A percentile compares a stretch with the other conserved stretches of the same genome.
Conservation (phyloP, 2,113 vertebrate genomes). For the Melanocharis versteri region DNA sequence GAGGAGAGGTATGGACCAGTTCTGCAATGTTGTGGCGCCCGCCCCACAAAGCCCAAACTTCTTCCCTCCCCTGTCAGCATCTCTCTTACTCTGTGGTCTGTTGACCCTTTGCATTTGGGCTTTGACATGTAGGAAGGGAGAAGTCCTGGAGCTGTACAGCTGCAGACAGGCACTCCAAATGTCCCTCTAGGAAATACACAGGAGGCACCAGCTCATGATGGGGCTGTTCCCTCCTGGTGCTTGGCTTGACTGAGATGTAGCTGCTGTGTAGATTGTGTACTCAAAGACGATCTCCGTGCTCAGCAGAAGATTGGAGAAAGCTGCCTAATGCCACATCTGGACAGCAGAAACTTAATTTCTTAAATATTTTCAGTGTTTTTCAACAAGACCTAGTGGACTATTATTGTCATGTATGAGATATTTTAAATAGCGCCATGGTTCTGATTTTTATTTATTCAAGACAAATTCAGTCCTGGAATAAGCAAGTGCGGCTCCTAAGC, state of each 20-base stretch:
- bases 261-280: not conserved
- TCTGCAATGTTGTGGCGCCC: not conserved
- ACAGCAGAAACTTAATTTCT: not conserved
- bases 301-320: not conserved
- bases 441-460: not conserved
- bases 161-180: not conserved
- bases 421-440: not conserved
- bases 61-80: not conserved
- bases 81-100: rapidly evolving
- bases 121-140: not conserved
- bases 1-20: not conserved
- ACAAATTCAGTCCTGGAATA: not conserved
- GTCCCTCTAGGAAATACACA: not conserved
- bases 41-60: not conserved
- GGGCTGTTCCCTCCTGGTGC: not conserved
- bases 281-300: not conserved
- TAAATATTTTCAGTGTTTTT: not conserved
- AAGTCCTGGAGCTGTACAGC: not conserved
- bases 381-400: not conserved
- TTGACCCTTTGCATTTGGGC: not conserved
- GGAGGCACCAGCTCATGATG: not conserved
- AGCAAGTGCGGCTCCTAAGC: not conserved
- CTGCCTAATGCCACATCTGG: not conserved
- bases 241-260: not conserved
- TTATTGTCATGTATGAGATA: not conserved